Percentiles rank a stretch among this genome's conserved stretches.
These are phyloP conservation scores for Anoplopoma fimbria DNA, from an alignment of 2,113 vertebrate genomes.

Conservation along the genomic window DNA sequence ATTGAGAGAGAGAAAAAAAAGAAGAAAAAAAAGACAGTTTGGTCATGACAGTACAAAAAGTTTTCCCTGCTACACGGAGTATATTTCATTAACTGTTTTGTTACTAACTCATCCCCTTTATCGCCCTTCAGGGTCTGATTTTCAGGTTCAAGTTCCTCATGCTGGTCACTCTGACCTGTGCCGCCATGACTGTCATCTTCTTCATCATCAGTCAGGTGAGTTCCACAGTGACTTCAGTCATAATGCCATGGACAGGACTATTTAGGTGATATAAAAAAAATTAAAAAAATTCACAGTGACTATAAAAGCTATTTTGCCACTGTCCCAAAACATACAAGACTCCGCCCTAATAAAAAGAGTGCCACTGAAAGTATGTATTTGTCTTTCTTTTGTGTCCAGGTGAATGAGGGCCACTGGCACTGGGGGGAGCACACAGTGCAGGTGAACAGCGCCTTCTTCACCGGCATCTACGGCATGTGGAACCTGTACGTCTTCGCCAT, in stretches of 20 bases:
- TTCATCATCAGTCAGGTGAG: conserved; percentile 98
- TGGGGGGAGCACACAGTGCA: conserved; percentile 93
- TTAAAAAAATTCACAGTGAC: background rate
- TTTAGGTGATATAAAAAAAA: background rate
- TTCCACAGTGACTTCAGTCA: background rate
- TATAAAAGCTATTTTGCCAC: background rate
- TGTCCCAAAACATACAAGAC: background rate
- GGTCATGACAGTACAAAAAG: background rate
- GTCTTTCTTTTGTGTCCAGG: conserved; percentile 78
- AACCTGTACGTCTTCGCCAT: conserved; percentile 98
- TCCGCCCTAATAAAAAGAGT: background rate
- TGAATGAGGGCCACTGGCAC: conserved; percentile 96
- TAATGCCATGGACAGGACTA: background rate
- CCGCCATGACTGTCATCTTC: conserved; percentile 97
- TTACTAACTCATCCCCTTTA: background rate
- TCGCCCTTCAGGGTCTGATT: conserved; percentile 89
- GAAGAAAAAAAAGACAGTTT: background rate
- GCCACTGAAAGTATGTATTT: background rate
- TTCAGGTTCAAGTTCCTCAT: conserved; percentile 99
- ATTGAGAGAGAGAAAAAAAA: too few species aligned
- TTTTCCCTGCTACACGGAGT: background rate
- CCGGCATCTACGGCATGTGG: conserved; percentile 99
- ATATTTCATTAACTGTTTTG: background rate
- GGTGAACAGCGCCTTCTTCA: conserved; percentile 97
- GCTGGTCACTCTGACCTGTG: conserved; percentile 96